Conservation (phyloP, 2,113 vertebrate genomes). For the Haplochromis burtoni region DNA sequence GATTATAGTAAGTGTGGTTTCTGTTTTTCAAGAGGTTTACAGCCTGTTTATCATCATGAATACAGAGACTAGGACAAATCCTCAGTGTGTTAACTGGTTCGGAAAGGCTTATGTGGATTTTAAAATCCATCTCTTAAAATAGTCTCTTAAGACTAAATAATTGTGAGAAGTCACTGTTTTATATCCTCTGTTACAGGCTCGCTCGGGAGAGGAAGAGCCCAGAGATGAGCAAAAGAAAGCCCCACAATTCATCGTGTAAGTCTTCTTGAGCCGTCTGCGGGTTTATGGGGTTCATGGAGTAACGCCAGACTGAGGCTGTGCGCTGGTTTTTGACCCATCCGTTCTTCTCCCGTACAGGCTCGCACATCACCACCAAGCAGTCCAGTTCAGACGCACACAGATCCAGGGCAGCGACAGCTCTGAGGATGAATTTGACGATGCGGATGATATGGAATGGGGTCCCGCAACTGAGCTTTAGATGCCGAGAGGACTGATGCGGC, state of each 20-base stretch:
- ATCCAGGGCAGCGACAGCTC: conserved; percentile 81
- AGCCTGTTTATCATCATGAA: neutral
- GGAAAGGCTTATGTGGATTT: neutral
- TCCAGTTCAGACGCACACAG: conserved; percentile 79
- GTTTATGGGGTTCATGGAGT: neutral
- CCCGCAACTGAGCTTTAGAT: conserved; percentile 88
- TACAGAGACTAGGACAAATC: neutral
- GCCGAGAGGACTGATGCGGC: neutral
- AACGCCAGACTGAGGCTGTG: neutral
- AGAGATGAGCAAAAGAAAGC: conserved; percentile 39
- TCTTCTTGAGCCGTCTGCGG: neutral
- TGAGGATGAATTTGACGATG: conserved; percentile 44
- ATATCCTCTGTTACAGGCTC: conserved; percentile 48
- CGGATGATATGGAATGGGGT: conserved; percentile 81
- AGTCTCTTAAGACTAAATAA: neutral
- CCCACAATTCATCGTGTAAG: conserved; percentile 69
- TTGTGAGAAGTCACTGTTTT: neutral
- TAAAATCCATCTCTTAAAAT: neutral
- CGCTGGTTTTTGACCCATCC: neutral
- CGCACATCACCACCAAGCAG: conserved; percentile 77
- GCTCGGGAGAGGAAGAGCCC: conserved; percentile 38
- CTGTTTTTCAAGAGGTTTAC: neutral
- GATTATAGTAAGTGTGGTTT: neutral
- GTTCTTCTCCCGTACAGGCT: conserved; percentile 54
- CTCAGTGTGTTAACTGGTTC: neutral